Evolutionary conservation across 2,113 vertebrate genomes (phyloP), one percentile per base, ranked within the genome.

Genomic region (Amia ocellicauda): DNA sequence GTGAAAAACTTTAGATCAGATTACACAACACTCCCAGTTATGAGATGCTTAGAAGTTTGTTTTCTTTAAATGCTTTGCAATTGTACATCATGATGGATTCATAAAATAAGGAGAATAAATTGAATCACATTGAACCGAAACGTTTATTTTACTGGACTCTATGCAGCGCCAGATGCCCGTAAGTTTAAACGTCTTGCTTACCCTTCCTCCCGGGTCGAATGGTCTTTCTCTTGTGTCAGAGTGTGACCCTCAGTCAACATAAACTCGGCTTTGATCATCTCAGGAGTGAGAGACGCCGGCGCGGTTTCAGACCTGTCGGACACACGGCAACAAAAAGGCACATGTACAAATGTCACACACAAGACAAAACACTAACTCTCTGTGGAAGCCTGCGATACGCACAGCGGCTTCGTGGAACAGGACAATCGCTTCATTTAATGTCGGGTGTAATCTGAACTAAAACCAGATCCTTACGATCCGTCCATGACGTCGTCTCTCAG

Each of bases 251-350:
- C 67, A 56, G 68, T 22, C n/a, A 83, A 66, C 16, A 74, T 71
- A 79, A 98, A 95, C 80, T 91, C 86, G 2, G 86, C 89, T 80
- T 76, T 83, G 60, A 96, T 77, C 86, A 97, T 96, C 60, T 92
- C 89, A 20, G 92, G 90, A 58, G 91, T 93, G 60, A 96, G 82
- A 8, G 64, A 53, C 54, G 78, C 56, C 13, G 52, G 74, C 2
- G 66, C 40, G 82, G n/a, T 28, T 70, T 83, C 58, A 61, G n/a
- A 19, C 80, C 87, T 66, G 75, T 65, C n/a, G n/a, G 43, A 79
- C 85, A 63, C 71, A 80, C 40, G 61, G 41, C 7, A 22, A 50
- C 36, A 63, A 27, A n/a, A n/a, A n/a, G n/a, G n/a, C n/a, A n/a
- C n/a, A n/a, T n/a, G n/a, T n/a, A n/a, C n/a, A n/a, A n/a, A n/a